These are phyloP conservation scores for Vulpes lagopus DNA, from an alignment of 2,113 vertebrate species.

Conservation along the genomic window DNA sequence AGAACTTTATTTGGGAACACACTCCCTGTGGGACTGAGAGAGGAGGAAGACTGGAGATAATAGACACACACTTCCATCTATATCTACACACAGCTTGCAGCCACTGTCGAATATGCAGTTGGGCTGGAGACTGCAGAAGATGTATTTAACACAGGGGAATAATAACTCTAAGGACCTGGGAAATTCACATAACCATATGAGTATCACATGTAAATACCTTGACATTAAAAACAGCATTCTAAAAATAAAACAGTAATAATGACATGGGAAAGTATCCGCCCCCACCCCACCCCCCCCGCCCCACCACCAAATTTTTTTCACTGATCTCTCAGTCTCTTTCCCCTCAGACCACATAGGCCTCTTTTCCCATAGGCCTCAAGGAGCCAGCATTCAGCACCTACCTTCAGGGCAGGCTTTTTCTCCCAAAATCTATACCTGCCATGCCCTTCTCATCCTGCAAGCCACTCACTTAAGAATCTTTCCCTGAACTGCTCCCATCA, in stretches of 20 bases:
- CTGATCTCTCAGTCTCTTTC: neutral
- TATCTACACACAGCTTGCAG: neutral
- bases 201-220: neutral
- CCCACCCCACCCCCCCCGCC: neutral
- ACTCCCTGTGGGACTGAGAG: neutral
- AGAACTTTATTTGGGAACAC: slow-evolving; percentile 1
- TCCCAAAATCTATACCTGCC: neutral
- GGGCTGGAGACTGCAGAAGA: neutral
- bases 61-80: neutral
- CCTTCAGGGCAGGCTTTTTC: neutral
- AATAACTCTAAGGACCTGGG: neutral
- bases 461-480: neutral
- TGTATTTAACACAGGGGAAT: neutral
- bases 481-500: neutral
- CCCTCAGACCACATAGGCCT: neutral
- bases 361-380: neutral
- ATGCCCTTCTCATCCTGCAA: neutral
- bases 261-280: neutral
- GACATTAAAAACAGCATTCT: neutral
- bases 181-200: neutral
- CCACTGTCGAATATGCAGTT: neutral
- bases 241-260: neutral
- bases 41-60: neutral
- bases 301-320: neutral
- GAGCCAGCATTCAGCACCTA: neutral